Conservation (phyloP, 2,888 invertebrate species). For the Yponomeuta sedellus region DNA sequence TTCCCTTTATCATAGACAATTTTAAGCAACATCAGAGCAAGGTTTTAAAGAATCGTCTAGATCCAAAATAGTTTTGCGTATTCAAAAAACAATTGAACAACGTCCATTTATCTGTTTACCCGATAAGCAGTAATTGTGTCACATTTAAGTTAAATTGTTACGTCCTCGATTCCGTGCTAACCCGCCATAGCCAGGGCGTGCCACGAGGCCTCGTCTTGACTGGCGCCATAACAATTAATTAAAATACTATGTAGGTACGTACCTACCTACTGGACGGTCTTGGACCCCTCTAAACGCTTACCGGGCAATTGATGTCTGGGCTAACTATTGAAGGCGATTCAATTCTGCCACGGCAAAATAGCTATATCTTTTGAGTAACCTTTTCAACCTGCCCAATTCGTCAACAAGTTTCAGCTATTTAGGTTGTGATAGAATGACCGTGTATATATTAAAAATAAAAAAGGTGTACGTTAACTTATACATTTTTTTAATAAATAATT, state of each 20-base stretch:
- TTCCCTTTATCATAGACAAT: no score
- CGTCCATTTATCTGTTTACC: neutral
- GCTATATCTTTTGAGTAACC: no score
- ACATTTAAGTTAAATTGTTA: neutral
- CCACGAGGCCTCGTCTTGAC: neutral
- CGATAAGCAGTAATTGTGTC: neutral
- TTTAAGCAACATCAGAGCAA: no score
- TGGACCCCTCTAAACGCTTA: neutral
- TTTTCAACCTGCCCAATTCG: no score
- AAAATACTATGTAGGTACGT: neutral
- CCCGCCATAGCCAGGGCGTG: neutral
- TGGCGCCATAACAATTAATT: constrained; percentile 1
- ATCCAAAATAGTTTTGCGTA: neutral
- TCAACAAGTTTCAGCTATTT: no score
- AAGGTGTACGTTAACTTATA: no score
- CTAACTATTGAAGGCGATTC: neutral
- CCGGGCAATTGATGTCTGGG: neutral
- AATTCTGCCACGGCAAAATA: no score
- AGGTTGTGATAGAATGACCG: no score
- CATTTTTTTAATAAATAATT: no score
- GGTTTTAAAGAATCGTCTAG: no score
- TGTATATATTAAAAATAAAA: no score
- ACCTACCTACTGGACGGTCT: neutral
- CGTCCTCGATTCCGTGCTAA: neutral
- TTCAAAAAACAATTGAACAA: neutral